A percentile compares a stretch with the other conserved stretches of the same genome.
Evolutionary conservation across 2,113 vertebrate genomes (phyloP).

Genomic region (Siniperca knerii): DNA sequence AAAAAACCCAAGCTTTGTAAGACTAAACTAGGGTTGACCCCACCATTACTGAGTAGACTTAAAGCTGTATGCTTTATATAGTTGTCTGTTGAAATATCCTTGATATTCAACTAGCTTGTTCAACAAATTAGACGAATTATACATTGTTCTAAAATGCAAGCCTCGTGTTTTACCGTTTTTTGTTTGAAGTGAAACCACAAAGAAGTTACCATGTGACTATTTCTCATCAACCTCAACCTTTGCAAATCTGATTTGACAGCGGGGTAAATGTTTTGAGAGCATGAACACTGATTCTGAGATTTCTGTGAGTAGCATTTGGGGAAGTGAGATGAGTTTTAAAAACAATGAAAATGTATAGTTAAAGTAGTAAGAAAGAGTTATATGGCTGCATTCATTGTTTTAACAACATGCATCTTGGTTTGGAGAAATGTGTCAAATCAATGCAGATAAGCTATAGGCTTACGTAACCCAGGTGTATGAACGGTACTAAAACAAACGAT

Average conservation of each 20-base stretch:
- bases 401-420: background rate
- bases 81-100: background rate
- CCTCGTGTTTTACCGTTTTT: background rate
- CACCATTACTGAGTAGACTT: background rate
- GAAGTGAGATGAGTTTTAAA: rapidly evolving
- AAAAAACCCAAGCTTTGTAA: background rate
- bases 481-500: too few species aligned
- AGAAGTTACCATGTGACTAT: background rate
- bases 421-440: background rate
- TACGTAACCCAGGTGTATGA: too few species aligned
- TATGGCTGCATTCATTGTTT: background rate
- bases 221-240: background rate
- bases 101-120: background rate
- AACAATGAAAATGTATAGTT: too few species aligned
- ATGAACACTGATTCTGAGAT: background rate
- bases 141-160: background rate
- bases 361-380: too few species aligned
- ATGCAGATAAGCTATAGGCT: too few species aligned
- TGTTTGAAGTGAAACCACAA: background rate
- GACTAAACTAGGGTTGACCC: background rate
- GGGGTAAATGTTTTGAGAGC: background rate
- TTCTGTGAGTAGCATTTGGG: background rate
- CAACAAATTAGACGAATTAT: background rate
- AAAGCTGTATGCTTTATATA: background rate
- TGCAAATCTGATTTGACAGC: background rate